Percentiles rank a stretch among this genome's conserved stretches.
Conservation (phyloP, 2,888 invertebrate genomes). For the Ptilodon capucinus region DNA sequence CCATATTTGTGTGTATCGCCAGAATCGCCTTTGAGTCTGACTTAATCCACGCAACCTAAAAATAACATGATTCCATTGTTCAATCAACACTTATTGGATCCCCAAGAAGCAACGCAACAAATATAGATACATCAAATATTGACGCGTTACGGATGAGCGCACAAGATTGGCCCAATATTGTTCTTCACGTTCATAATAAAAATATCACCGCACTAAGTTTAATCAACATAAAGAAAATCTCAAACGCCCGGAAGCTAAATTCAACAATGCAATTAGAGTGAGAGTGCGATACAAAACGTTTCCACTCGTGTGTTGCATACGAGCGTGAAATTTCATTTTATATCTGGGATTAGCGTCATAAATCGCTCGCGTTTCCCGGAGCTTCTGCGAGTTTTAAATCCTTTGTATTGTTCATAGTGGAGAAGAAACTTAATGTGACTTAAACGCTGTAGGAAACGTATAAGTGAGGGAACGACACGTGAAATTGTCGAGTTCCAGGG, state of each 20-base stretch:
- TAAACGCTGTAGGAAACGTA: conserved; percentile 66
- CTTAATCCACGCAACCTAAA: conserved; percentile 95
- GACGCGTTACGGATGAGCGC: conserved; percentile 13
- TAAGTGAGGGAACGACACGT: conserved; percentile 64
- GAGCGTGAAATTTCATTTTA: conserved; percentile 63
- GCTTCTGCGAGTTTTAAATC: conserved; percentile 61
- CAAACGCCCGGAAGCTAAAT: conserved; percentile 32
- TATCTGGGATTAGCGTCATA: conserved; percentile 68
- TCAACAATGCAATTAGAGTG: conserved; percentile 60
- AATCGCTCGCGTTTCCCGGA: conserved; percentile 60
- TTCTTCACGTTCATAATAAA: conserved; percentile 12
- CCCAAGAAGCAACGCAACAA: conserved; percentile 18
- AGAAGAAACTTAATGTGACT: conserved; percentile 72
- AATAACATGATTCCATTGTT: conserved; percentile 26
- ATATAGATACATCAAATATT: conserved; percentile 17
- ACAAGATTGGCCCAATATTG: conserved; percentile 18
- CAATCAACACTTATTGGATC: conserved; percentile 25
- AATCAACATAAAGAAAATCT: conserved; percentile 27
- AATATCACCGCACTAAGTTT: conserved; percentile 14
- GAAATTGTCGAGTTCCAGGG: conserved; percentile 60
- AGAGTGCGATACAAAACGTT: conserved; percentile 56
- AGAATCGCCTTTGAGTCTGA: conserved; percentile 94
- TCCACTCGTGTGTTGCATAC: conserved; percentile 47
- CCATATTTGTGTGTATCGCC: conserved; percentile 94
- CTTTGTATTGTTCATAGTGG: conserved; percentile 63